Base-by-base conservation (phyloP, 2,113 vertebrate species). In the Prunella himalayana region DNA sequence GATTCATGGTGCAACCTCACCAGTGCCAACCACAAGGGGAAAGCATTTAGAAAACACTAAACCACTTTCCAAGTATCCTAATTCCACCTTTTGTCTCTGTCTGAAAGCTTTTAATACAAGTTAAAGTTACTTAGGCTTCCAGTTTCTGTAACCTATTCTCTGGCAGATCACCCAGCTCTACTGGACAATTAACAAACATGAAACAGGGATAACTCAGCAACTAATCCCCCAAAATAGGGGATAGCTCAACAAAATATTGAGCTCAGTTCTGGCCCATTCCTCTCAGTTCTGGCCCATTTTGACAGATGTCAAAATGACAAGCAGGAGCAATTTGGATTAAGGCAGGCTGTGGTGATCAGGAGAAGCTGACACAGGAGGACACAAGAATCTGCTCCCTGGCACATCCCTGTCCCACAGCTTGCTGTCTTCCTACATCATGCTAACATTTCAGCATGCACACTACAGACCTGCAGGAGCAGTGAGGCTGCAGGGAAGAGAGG, bases 101-200 rank as follows among this genome's bases (percentile, higher is more conserved):
- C 81, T 82, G 70, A 93, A 87, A 90, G 33, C 17, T 82, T 75
- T 84, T 71, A 37, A 84, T 35, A n/a, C 33, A 78, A 66, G 27
- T 65, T 50, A 57, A 75, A 68, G 63, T 35, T 39, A 33, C 15
- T 85, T 44, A 20, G 0, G 11, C 20, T 75, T 87, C 39, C 47
- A 79, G 49, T 59, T 21, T 41, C 69, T 44, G 30, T 51, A 71
- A 81, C 10, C 33, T 50, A 2, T 64, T 64, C 69, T n/a, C 56
- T 93, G 66, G 19, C 51, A 63, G 49, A 90, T n/a, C 61, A 61
- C 25, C 22, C 28, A 65, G 10, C 24, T 90, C 35, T 60, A 76
- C 54, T 2, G 4, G 42, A 37, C 24, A 68, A 60, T 27, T 59
- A 50, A 51, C 21, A 89, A 84, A 56, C 15, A n/a, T 0, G 0